Conservation (phyloP, 2,113 vertebrate species). For the Cyanoramphus novaezelandiae region DNA sequence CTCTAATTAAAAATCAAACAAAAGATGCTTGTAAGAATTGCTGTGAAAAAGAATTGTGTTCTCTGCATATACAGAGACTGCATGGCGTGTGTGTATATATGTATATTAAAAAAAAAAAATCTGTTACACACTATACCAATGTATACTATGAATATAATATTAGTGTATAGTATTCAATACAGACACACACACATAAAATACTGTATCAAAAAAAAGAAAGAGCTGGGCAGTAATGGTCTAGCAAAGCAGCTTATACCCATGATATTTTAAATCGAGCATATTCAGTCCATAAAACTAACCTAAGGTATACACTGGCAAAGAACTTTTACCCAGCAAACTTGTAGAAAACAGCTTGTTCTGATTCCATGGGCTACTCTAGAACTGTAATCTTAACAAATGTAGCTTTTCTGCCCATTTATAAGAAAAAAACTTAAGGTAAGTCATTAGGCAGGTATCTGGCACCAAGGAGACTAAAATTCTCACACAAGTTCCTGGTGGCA, state of each 20-base stretch:
- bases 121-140: background rate
- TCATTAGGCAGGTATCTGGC: background rate
- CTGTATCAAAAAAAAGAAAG: background rate
- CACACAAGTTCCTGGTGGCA: background rate
- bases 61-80: background rate
- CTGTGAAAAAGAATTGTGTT: background rate
- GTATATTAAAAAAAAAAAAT: too few relatives aligned
- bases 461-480: background rate
- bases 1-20: background rate
- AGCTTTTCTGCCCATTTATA: background rate
- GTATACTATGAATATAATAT: background rate
- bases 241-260: background rate
- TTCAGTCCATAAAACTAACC: background rate
- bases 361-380: fast-evolving
- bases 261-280: background rate
- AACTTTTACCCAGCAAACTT: background rate
- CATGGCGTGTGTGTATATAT: fast-evolving
- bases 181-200: background rate
- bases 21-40: background rate
- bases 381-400: background rate
- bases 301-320: background rate
- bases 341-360: background rate
- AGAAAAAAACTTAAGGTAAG: background rate
- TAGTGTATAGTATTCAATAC: background rate
- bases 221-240: background rate